Evolutionary conservation across 2,113 vertebrate species (phyloP).

Genomic region (Dascyllus trimaculatus): DNA sequence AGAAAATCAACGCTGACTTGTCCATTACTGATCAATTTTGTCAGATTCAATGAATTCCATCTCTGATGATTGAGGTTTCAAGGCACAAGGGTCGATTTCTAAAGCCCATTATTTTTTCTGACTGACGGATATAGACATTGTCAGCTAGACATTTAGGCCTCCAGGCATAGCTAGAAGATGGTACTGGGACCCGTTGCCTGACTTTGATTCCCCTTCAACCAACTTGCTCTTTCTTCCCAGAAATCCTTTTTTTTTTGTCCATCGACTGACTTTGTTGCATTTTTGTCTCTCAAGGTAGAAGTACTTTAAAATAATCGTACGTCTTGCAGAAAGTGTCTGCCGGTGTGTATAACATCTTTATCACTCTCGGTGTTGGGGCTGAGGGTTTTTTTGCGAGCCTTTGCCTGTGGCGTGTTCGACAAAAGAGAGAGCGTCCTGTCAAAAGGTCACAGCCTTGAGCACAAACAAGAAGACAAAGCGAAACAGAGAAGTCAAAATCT

Average conservation of each 20-base stretch:
- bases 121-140: slow-evolving; percentile 77
- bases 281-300: slow-evolving; percentile 53
- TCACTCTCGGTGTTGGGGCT: slow-evolving; percentile 47
- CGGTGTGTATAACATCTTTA: slow-evolving; percentile 57
- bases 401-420: slow-evolving; percentile 51
- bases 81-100: slow-evolving; percentile 67
- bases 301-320: slow-evolving; percentile 55
- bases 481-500: slow-evolving; percentile 44
- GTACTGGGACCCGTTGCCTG: slow-evolving; percentile 54
- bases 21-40: slow-evolving; percentile 68
- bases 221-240: slow-evolving; percentile 47
- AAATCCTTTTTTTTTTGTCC: slow-evolving; percentile 20
- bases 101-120: slow-evolving; percentile 76
- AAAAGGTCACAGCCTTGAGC: slow-evolving; percentile 69
- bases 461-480: slow-evolving; percentile 53
- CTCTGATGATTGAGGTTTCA: slow-evolving; percentile 66
- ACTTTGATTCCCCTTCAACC: slow-evolving; percentile 73
- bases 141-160: slow-evolving; percentile 74
- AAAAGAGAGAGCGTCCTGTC: slow-evolving; percentile 68
- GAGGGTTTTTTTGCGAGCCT: slow-evolving; percentile 28
- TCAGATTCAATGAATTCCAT: slow-evolving; percentile 65
- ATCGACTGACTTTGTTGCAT: slow-evolving; percentile 54
- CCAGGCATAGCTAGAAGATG: slow-evolving; percentile 74
- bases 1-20: slow-evolving; percentile 38
- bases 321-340: slow-evolving; percentile 53